phyloP scores from a whole-genome alignment of 1,140 invertebrate genomes.

The Doryteuthis pealeii region DNA sequence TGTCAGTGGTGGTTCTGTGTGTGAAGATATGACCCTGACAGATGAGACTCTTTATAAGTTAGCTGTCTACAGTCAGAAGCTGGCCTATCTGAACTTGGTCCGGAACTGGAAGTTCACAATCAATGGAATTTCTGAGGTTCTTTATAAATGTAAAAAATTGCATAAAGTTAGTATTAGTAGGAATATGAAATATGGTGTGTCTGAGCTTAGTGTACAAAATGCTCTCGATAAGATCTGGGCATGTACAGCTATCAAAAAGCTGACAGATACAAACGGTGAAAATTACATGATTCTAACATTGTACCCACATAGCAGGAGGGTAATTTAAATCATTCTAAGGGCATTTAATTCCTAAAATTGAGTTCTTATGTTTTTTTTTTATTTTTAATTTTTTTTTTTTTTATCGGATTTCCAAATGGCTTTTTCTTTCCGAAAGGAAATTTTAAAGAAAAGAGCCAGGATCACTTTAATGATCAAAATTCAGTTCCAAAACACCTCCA shows the following conservation, averaged over 20 bases:
- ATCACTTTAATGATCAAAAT: too few relatives aligned
- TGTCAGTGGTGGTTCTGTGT: conserved; percentile 16
- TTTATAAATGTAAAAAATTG: not conserved
- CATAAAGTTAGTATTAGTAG: not conserved
- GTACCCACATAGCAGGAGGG: not conserved
- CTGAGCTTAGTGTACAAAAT: not conserved
- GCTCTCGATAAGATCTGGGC: not conserved
- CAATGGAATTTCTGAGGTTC: not conserved
- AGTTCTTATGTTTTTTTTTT: too few relatives aligned
- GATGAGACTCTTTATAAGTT: conserved; percentile 23
- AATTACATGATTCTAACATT: not conserved
- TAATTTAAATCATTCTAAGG: not conserved
- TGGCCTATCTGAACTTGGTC: conserved; percentile 15
- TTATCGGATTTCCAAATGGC: too few relatives aligned
- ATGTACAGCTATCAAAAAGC: not conserved
- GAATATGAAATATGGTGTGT: not conserved
- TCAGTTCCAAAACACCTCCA: too few relatives aligned
- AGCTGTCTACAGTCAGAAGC: conserved; percentile 19
- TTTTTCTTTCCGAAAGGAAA: too few relatives aligned
- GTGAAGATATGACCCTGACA: conserved; percentile 23
- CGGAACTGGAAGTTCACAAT: not conserved
- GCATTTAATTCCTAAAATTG: too few relatives aligned
- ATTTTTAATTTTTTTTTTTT: too few relatives aligned
- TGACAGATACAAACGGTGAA: not conserved
- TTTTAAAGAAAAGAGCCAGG: too few relatives aligned